These are phyloP conservation scores for Lepidochrysops patricia DNA, from an alignment of 2,888 invertebrate genomes.

Conservation along the genomic window DNA sequence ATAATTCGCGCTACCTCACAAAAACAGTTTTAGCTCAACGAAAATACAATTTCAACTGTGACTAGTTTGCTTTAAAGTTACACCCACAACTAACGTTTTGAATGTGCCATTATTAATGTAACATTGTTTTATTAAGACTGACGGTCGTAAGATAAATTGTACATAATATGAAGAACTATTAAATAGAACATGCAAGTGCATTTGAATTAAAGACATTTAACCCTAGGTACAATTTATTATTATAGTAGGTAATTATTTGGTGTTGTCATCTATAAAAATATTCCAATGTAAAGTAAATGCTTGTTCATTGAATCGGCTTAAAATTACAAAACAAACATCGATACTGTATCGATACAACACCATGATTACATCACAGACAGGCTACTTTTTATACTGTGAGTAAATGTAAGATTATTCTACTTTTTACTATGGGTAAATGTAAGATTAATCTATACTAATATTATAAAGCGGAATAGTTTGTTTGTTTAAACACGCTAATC, in stretches of 20 bases:
- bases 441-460: too few species aligned
- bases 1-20: neutral
- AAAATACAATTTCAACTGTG: neutral
- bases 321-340: too few species aligned
- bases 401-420: too few species aligned
- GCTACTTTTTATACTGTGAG: too few species aligned
- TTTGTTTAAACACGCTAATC: too few species aligned
- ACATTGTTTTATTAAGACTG: constrained; percentile 6
- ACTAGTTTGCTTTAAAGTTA: neutral
- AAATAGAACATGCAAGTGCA: constrained; percentile 4
- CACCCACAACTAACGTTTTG: neutral
- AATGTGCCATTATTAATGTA: neutral
- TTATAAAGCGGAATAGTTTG: too few species aligned
- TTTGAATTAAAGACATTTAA: neutral
- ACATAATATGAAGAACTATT: neutral
- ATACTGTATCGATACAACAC: too few species aligned
- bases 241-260: neutral
- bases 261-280: neutral
- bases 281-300: too few species aligned
- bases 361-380: too few species aligned
- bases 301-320: too few species aligned
- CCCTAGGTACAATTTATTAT: neutral
- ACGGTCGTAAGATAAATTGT: neutral
- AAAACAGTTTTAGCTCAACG: neutral
- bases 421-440: too few species aligned